These are phyloP conservation scores for Drosophila biarmipes DNA, from an alignment of 1,140 invertebrate species.

Conservation along the genomic window DNA sequence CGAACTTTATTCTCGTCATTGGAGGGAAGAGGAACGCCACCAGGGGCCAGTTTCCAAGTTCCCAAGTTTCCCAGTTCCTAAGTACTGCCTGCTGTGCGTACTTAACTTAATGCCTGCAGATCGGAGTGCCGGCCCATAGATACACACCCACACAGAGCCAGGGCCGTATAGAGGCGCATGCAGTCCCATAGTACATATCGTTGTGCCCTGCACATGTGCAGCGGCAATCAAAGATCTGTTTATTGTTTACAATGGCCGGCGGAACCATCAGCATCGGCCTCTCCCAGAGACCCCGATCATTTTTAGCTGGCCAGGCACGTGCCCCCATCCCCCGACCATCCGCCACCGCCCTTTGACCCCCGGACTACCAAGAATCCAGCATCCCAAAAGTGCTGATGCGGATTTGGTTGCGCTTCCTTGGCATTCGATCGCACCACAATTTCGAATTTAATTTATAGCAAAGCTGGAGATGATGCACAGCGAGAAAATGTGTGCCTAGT, in stretches of 20 bases:
- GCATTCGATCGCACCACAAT: conserved; percentile 10
- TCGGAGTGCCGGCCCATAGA: conserved; percentile 7
- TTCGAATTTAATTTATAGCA: conserved; percentile 21
- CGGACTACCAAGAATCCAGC: not conserved
- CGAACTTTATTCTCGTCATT: not conserved
- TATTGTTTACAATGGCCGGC: conserved; percentile 67
- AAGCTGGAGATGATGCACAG: not conserved
- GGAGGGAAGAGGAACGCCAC: not conserved
- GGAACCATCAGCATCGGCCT: conserved; percentile 3
- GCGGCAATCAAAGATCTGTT: conserved; percentile 66
- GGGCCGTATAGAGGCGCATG: not conserved
- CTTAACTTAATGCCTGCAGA: conserved; percentile 6
- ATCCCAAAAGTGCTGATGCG: conserved; percentile 4
- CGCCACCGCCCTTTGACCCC: not conserved
- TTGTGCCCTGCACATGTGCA: conserved; percentile 36
- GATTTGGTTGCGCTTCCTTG: not conserved
- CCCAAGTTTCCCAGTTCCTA: conserved; percentile 10
- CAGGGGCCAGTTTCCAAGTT: conserved; percentile 1
- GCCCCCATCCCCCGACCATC: conserved; percentile 8
- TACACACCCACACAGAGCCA: conserved; percentile 17
- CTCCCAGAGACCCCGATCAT: conserved; percentile 7
- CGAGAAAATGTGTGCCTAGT: not conserved
- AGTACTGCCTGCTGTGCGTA: not conserved
- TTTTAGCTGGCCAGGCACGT: conserved; percentile 47
- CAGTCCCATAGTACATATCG: not conserved